Conservation (phyloP, 2,113 vertebrate genomes). For the Mirounga angustirostris region DNA sequence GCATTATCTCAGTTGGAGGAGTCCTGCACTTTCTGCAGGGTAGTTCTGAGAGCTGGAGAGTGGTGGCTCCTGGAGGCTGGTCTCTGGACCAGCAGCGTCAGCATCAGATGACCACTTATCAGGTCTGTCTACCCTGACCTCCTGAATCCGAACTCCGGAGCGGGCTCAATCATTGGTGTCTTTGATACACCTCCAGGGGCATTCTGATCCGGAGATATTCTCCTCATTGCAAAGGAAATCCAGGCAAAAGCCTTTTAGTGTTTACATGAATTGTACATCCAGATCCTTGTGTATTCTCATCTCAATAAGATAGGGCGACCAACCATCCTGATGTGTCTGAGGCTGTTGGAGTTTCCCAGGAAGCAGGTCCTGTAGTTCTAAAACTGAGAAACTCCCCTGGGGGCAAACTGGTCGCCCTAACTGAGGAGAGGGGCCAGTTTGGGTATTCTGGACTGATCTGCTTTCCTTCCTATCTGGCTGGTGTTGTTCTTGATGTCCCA, state of each 20-base stretch:
- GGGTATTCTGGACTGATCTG: background rate
- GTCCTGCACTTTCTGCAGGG: background rate
- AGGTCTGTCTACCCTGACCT: background rate
- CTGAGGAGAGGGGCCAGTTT: background rate
- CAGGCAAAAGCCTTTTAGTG: background rate
- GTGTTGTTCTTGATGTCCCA: rapidly evolving
- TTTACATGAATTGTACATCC: background rate
- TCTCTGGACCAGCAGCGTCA: background rate
- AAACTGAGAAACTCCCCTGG: background rate
- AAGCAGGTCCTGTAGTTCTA: background rate
- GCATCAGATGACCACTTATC: rapidly evolving
- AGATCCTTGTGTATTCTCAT: background rate
- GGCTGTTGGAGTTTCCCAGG: background rate
- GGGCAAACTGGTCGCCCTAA: too few relatives aligned
- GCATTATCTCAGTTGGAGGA: background rate
- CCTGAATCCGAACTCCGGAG: background rate
- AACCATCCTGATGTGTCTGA: background rate
- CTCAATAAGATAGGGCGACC: background rate
- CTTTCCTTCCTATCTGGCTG: too few relatives aligned
- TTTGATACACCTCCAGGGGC: background rate
- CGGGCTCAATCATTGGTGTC: background rate
- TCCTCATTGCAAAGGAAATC: background rate
- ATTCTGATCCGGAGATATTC: background rate
- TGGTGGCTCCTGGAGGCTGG: background rate
- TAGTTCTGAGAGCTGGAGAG: background rate